phyloP scores from a whole-genome alignment of 2,797 vertebrate species.

The Microcaecilia unicolor region DNA sequence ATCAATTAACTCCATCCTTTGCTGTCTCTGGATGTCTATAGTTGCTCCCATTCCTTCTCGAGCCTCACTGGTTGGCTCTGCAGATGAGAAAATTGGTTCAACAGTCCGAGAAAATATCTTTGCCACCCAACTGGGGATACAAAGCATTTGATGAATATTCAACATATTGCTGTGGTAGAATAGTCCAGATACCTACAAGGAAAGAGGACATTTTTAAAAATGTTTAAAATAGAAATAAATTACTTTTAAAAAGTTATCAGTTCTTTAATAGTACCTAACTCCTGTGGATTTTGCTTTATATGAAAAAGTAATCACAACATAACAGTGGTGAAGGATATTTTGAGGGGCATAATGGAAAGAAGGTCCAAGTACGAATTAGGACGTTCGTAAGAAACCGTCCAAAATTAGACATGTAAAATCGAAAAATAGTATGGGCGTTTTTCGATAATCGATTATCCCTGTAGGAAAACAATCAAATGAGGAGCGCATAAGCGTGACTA shows the following conservation, averaged over 20 bases:
- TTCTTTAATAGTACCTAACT: no score
- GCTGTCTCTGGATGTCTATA: conserved; percentile 90
- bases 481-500: no score
- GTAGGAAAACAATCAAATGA: no score
- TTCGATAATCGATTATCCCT: no score
- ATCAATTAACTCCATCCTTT: conserved; percentile 85
- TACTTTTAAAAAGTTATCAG: background rate
- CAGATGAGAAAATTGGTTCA: conserved; percentile 80
- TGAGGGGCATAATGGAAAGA: no score
- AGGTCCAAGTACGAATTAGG: no score
- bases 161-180: conserved; percentile 69
- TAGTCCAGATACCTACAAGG: conserved; percentile 73
- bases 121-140: conserved; percentile 70
- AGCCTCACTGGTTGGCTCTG: conserved; percentile 68
- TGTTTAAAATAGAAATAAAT: background rate
- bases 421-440: no score
- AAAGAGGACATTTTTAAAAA: conserved; percentile 12
- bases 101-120: conserved; percentile 61
- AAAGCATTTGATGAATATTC: conserved; percentile 66
- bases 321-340: no score
- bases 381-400: no score
- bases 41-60: conserved; percentile 92
- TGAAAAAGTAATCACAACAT: no score
- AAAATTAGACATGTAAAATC: no score
- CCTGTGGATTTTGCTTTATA: no score